Conservation (phyloP, 2,113 vertebrate genomes). For the Carassius gibelio region DNA sequence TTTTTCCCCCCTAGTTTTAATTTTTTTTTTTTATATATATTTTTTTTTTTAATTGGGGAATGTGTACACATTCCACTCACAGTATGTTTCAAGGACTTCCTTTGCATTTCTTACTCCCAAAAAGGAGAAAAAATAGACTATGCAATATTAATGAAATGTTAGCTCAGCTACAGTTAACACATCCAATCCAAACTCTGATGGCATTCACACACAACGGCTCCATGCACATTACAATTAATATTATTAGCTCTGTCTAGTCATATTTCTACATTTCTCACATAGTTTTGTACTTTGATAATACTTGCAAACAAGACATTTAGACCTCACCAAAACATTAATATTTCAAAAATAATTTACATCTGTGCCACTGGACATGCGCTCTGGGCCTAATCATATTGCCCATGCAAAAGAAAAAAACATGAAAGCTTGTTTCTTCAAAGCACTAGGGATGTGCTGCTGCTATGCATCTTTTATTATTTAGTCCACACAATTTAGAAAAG, state of each 20-base stretch:
- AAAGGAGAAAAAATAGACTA: neutral
- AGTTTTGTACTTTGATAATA: constrained; percentile 45
- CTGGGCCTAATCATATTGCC: constrained; percentile 36
- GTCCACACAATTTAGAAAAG: constrained; percentile 10
- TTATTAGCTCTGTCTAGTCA: constrained; percentile 29
- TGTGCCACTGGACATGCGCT: neutral
- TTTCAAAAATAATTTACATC: constrained; percentile 48
- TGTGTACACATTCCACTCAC: neutral
- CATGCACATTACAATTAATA: constrained; percentile 19
- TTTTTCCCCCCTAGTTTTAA: neutral
- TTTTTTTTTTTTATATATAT: neutral
- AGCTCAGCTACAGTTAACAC: constrained; percentile 44
- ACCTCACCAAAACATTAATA: constrained; percentile 42
- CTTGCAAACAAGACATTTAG: constrained; percentile 41
- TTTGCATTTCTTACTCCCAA: constrained; percentile 32
- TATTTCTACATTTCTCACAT: constrained; percentile 37
- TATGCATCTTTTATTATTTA: constrained; percentile 25
- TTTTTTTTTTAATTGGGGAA: neutral
- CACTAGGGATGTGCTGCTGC: constrained; percentile 47
- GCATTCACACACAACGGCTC: neutral
- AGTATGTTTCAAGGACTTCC: constrained; percentile 5
- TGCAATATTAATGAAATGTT: constrained; percentile 54
- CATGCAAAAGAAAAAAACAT: constrained; percentile 38
- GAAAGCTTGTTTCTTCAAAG: constrained; percentile 49
- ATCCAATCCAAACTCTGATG: neutral